phyloP scores from a whole-genome alignment of 2,797 vertebrate genomes.

The Esox masquinongy region DNA sequence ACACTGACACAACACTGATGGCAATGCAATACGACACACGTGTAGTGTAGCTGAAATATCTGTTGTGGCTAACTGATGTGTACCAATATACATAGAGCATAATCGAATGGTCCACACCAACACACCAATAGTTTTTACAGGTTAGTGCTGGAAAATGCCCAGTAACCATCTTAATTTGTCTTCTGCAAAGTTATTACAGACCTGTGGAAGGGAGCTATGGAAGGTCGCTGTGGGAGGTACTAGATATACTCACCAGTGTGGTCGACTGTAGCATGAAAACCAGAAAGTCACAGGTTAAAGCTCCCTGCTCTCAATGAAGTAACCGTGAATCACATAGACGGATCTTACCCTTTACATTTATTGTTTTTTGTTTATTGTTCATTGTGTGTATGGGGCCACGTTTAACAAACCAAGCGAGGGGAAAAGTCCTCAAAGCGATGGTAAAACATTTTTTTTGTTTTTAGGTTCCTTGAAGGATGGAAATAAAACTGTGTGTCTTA shows the following conservation, averaged over 20 bases:
- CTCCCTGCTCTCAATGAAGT: not conserved
- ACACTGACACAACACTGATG: too few species aligned
- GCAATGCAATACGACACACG: not conserved
- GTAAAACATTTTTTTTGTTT: too few species aligned
- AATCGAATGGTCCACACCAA: not conserved
- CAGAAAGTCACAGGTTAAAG: conserved; percentile 59
- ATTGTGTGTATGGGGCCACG: too few species aligned
- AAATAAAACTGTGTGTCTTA: not conserved
- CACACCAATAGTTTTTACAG: not conserved
- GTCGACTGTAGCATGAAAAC: conserved; percentile 79
- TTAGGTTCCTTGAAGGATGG: too few species aligned
- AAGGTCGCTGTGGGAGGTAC: conserved; percentile 33
- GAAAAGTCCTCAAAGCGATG: too few species aligned
- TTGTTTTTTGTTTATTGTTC: too few species aligned
- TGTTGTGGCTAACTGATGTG: not conserved
- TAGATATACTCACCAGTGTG: conserved; percentile 75
- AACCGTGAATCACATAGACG: not conserved
- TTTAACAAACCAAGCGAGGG: too few species aligned
- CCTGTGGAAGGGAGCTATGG: conserved; percentile 45
- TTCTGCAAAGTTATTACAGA: conserved; percentile 14
- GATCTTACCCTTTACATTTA: not conserved
- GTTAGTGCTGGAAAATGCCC: not conserved
- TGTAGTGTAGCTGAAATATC: not conserved
- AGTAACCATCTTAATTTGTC: conserved; percentile 9
- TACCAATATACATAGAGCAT: not conserved